phyloP scores from a whole-genome alignment of 2,113 vertebrate species.

The Poeciliopsis turrubarensis region DNA sequence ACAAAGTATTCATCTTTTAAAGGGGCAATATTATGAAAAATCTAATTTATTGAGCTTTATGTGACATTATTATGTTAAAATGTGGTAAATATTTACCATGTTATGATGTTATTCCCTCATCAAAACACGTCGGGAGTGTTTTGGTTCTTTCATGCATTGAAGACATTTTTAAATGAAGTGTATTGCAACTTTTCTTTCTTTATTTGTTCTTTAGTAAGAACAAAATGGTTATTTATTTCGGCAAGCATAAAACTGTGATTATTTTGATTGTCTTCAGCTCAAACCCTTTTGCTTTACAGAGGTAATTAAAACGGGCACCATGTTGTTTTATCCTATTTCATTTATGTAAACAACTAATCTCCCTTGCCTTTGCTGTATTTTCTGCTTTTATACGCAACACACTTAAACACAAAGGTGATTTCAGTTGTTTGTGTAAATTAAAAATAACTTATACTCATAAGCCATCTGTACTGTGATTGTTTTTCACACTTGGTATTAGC shows the following conservation, averaged over 20 bases:
- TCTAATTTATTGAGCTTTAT: too few relatives aligned
- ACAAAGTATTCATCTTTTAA: not conserved
- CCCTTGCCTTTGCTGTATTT: not conserved
- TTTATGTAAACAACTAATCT: not conserved
- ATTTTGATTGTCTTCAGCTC: not conserved
- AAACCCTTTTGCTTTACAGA: not conserved
- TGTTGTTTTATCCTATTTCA: too few relatives aligned
- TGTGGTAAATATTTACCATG: too few relatives aligned
- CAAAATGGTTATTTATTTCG: too few relatives aligned
- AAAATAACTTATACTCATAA: slow-evolving; percentile 19
- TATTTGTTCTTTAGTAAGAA: too few relatives aligned
- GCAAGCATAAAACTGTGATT: not conserved
- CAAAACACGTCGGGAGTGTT: too few relatives aligned
- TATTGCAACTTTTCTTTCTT: too few relatives aligned
- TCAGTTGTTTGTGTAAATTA: not conserved
- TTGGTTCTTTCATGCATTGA: too few relatives aligned
- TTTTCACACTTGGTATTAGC: slow-evolving; percentile 49
- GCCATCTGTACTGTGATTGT: slow-evolving; percentile 41
- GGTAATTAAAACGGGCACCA: not conserved
- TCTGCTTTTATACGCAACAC: not conserved
- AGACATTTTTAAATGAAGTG: too few relatives aligned
- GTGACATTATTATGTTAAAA: too few relatives aligned
- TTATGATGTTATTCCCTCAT: too few relatives aligned
- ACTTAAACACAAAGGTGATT: not conserved
- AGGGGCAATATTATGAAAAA: too few relatives aligned